Base-by-base conservation (phyloP, 2,888 invertebrate genomes). In the Ophioninae sp. region DNA sequence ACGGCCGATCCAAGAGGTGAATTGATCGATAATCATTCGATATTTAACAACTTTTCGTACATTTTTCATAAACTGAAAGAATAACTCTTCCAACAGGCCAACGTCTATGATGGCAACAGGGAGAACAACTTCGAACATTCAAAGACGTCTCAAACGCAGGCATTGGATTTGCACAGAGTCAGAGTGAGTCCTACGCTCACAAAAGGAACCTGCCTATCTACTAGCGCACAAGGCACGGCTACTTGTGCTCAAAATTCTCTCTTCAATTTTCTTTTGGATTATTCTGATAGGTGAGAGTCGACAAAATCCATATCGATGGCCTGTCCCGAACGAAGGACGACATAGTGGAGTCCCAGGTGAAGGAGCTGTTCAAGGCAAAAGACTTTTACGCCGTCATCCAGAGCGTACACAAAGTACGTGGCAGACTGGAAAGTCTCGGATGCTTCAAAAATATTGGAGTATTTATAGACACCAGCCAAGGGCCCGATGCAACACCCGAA, bases 381-480 rank as follows among this genome's bases (percentile, higher is more conserved):
- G 97, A 97, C 93, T 98, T 99, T 91, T 96, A 97, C 91, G 97
- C 98, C 90, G 96, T 98, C 84, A 95, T 96, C 87, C 88, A 95
- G 41, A 94, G 95, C 86, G 95, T 96, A 0, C 95, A 96, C 89
- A 94, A 94, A 94, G 96, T 95, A 88, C 95, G 96, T 74, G 94
- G 95, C 22, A 96, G 96, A 86, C 93, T 99, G 79, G 96, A 97
- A 90, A 95, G 96, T 74, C 94, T 98, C 87, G 98, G 98, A 6
- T 97, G 99, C 90, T 99, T 99, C 93, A 96, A 96, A 82, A 96
- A 96, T 89, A 96, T 99, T 74, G 95, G 95, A 3, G 96, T 99
- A 22, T 95, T 95, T 85, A 97, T 99, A 85, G 99, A 99, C 92
- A 97, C 97, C 6, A 97, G 97, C 76, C 95, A 95, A 75, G 97